phyloP scores from a whole-genome alignment of 2,797 vertebrate genomes.

The Poeciliopsis presidionis region DNA sequence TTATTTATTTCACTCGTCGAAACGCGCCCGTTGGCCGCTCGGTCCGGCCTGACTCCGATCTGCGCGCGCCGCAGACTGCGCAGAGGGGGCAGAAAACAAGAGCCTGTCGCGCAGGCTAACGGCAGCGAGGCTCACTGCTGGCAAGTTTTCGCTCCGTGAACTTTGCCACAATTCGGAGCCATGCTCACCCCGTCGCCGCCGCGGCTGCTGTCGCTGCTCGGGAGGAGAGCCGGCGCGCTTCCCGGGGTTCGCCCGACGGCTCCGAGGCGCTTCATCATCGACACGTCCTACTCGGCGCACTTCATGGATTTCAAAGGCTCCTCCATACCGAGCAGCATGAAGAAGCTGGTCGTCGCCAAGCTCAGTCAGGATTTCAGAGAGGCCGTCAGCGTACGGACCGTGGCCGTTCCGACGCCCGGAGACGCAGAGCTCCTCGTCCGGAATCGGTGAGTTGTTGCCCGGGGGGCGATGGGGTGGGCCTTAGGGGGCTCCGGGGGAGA shows the following conservation, averaged over 20 bases:
- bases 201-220: constrained; percentile 24
- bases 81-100: neutral
- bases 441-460: constrained; percentile 88
- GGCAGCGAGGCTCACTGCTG: constrained; percentile 33
- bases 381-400: constrained; percentile 83
- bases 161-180: constrained; percentile 69
- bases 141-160: constrained; percentile 65
- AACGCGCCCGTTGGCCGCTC: constrained; percentile 13
- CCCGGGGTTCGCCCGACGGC: constrained; percentile 51
- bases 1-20: neutral
- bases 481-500: neutral
- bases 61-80: constrained; percentile 17
- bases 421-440: constrained; percentile 90
- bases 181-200: constrained; percentile 54
- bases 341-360: constrained; percentile 88
- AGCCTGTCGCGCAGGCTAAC: constrained; percentile 60
- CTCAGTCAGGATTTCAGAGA: constrained; percentile 89
- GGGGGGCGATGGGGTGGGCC: fast-evolving
- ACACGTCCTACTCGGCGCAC: constrained; percentile 91
- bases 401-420: constrained; percentile 87
- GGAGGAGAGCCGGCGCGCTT: constrained; percentile 54
- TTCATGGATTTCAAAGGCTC: constrained; percentile 94
- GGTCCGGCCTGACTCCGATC: constrained; percentile 20
- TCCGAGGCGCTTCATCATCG: constrained; percentile 84
- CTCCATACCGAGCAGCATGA: constrained; percentile 88